Evolutionary conservation across 2,797 vertebrate genomes (phyloP), one percentile per base, ranked within the genome.

Genomic region (Sylvia borin): DNA sequence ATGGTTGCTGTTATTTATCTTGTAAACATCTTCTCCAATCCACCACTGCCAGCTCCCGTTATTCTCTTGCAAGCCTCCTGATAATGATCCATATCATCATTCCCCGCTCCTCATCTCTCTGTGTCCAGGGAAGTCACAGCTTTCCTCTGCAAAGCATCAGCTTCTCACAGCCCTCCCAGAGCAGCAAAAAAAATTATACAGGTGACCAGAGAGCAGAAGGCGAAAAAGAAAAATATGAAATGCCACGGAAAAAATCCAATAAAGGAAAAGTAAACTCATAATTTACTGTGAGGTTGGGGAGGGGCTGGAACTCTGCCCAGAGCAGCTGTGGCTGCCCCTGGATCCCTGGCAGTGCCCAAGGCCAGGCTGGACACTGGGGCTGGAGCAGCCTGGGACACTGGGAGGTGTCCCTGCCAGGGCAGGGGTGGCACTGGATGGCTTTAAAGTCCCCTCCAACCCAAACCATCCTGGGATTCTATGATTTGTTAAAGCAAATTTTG

Each of bases 1-100:
- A 61, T n/a, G 53, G 68, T 70, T 77, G 65, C 67, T 74, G 51
- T 86, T 93, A 86, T 90, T 89, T 93, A 88, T 92, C 90, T 92
- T 92, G 80, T 86, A 84, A 96, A 92, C 68, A 86, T 57, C 83
- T 62, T 66, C 72, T 70, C 65, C 45, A 81, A 71, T 83, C 73
- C n/a, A 34, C 16, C 65, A 11, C 85, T 83, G 85, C 70, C 90
- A 88, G 89, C 57, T 71, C 53, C 90, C 31, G 34, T 77, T 83
- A 85, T 93, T 88, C 92, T 64, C 75, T 65, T 55, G 9, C 40
- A 80, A 79, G 85, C 51, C 68, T 91, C 66, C 82, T 75, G 90
- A 64, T 87, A 79, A 80, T 80, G 85, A 92, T 58, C 77, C 55
- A 58, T 6, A 50, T 55, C 93, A 78, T 54, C 78, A 43, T 31